A percentile compares a stretch with the other conserved stretches of the same genome.
These are phyloP conservation scores for Plusia festucae DNA, from an alignment of 2,888 invertebrate genomes.

Conservation along the genomic window DNA sequence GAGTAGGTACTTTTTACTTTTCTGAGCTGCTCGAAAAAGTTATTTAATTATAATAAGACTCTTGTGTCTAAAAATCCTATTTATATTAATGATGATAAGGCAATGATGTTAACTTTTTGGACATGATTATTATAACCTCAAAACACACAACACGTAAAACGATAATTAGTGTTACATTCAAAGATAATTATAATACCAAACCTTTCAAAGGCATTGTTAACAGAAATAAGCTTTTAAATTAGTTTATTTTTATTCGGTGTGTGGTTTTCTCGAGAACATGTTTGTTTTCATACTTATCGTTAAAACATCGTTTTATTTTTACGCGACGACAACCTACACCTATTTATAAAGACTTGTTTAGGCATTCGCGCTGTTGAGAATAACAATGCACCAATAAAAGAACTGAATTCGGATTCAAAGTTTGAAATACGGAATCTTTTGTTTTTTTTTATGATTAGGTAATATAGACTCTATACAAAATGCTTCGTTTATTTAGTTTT, in stretches of 20 bases:
- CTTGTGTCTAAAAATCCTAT: neutral
- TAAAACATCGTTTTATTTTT: conserved; percentile 31
- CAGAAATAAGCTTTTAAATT: conserved; percentile 39
- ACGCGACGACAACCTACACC: conserved; percentile 37
- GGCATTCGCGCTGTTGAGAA: conserved; percentile 40
- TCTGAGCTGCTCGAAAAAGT: neutral
- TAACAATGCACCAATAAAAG: neutral
- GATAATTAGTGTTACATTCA: conserved; percentile 7
- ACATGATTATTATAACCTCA: neutral
- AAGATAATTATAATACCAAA: conserved; percentile 35
- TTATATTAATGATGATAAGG: neutral
- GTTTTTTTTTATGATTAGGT: too few relatives aligned
- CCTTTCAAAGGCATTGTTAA: conserved; percentile 45
- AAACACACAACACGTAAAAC: conserved; percentile 4
- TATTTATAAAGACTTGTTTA: conserved; percentile 47
- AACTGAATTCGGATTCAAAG: conserved; percentile 7
- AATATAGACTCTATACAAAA: too few relatives aligned
- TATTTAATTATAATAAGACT: neutral
- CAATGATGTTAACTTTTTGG: neutral
- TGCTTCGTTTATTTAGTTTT: too few relatives aligned
- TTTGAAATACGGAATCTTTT: conserved; percentile 13
- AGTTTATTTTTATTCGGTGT: conserved; percentile 36
- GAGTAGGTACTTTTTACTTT: too few relatives aligned
- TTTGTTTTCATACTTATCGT: conserved; percentile 40
- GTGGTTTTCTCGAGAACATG: conserved; percentile 33